A percentile compares a stretch with the other conserved stretches of the same genome.
phyloP scores from a whole-genome alignment of 2,888 invertebrate species.

The Tigriopus californicus region DNA sequence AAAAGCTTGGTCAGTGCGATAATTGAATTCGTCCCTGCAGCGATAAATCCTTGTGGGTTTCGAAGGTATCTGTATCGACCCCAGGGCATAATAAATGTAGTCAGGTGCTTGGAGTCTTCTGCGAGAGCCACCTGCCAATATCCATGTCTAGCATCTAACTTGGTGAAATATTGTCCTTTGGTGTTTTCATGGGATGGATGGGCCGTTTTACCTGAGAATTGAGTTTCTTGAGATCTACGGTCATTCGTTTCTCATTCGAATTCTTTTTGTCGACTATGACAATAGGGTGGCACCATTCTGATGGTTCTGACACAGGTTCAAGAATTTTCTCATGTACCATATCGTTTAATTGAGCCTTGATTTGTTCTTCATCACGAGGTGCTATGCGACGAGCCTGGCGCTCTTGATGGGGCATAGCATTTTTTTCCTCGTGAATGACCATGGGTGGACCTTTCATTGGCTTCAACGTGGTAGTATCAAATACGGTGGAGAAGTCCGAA shows the following conservation, averaged over 20 bases:
- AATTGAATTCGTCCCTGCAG: conserved; percentile 12
- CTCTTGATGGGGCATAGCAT: conserved; percentile 1
- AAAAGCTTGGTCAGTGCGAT: conserved; percentile 3
- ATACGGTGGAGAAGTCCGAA: no score
- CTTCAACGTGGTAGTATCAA: no score
- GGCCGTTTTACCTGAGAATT: not conserved
- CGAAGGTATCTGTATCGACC: not conserved
- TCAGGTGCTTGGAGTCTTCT: not conserved
- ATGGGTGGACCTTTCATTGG: conserved; percentile 6
- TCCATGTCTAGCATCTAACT: not conserved
- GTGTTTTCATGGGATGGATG: not conserved
- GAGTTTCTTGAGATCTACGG: not conserved
- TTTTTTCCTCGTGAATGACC: conserved; percentile 9
- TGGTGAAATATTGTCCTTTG: not conserved
- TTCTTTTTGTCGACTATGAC: not conserved
- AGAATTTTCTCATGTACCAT: no score
- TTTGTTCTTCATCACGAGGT: no score
- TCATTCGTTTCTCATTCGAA: not conserved
- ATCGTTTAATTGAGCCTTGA: no score
- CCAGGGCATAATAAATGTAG: not conserved
- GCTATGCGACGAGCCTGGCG: not conserved
- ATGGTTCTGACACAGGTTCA: not conserved
- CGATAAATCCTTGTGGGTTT: conserved; percentile 10
- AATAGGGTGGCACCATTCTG: not conserved
- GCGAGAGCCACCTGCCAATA: not conserved